A percentile compares a stretch with the other conserved stretches of the same genome.
Conservation (phyloP, 2,113 vertebrate genomes). For the Saguinus imperator region DNA sequence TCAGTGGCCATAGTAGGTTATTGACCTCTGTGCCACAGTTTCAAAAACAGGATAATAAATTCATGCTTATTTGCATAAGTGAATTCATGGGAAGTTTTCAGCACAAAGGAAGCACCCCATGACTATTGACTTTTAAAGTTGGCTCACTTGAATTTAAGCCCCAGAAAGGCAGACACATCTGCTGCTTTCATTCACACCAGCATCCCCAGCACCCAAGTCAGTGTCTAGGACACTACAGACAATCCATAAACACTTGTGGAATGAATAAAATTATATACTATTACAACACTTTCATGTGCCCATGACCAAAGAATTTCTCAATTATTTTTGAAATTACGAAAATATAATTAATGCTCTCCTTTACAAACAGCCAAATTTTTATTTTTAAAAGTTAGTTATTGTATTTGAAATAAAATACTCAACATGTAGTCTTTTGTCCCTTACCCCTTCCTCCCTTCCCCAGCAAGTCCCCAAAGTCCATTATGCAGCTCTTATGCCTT, state of each 20-base stretch:
- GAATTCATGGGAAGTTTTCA: not conserved
- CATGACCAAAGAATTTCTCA: not conserved
- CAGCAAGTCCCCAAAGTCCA: no score
- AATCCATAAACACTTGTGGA: no score
- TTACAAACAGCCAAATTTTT: slow-evolving; percentile 15
- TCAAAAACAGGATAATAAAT: not conserved
- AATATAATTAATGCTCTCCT: slow-evolving; percentile 44
- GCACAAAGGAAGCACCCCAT: accelerated
- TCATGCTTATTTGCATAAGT: not conserved
- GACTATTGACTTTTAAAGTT: not conserved
- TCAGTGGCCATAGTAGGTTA: not conserved
- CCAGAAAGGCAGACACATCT: accelerated
- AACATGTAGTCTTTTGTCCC: no score
- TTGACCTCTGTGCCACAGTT: no score
- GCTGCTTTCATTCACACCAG: not conserved
- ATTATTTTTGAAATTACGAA: not conserved
- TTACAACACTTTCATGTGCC: not conserved
- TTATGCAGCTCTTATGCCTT: no score
- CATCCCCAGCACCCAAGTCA: not conserved
- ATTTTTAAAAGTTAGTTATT: not conserved
- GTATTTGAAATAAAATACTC: no score
- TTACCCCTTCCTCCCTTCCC: no score
- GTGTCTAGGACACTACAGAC: not conserved
- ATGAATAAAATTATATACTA: no score
- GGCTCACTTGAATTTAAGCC: not conserved